Percentiles rank a stretch among this genome's conserved stretches.
These are phyloP conservation scores for Myiozetetes cayanensis DNA, from an alignment of 2,113 vertebrate genomes.

Conservation along the genomic window DNA sequence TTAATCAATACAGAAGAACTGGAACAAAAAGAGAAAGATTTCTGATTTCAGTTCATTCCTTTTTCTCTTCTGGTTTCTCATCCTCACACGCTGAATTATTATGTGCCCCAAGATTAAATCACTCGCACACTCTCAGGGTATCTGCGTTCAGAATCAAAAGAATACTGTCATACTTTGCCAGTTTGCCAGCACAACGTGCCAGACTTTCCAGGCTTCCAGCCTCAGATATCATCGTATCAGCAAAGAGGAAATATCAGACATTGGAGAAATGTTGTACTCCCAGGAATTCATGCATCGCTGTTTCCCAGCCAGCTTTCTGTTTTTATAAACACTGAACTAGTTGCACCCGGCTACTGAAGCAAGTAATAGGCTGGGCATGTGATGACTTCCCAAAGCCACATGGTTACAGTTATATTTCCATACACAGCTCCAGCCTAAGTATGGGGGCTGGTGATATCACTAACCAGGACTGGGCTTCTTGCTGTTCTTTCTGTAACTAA, in stretches of 20 bases:
- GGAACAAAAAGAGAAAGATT: background rate
- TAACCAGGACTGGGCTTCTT: background rate
- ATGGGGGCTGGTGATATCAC: background rate
- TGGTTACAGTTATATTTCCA: conserved; percentile 16
- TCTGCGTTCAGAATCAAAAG: background rate
- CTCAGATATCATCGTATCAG: conserved; percentile 43
- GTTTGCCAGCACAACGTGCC: conserved; percentile 39
- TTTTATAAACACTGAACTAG: background rate
- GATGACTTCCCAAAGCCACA: conserved; percentile 14
- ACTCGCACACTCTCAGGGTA: background rate
- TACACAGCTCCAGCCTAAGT: background rate
- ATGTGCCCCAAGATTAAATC: background rate
- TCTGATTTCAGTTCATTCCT: background rate
- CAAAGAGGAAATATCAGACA: conserved; percentile 52
- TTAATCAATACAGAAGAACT: background rate
- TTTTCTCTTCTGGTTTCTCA: background rate
- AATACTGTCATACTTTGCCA: conserved; percentile 21
- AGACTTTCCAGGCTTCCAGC: conserved; percentile 58
- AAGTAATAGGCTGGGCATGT: background rate
- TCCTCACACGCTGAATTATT: background rate
- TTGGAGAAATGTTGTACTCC: conserved; percentile 31
- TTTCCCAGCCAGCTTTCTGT: conserved; percentile 30
- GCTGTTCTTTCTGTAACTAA: conserved; percentile 38
- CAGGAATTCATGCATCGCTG: background rate
- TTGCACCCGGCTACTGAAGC: background rate